These are phyloP conservation scores for Harpagifer antarcticus DNA, from an alignment of 2,797 vertebrate genomes.

Conservation along the genomic window DNA sequence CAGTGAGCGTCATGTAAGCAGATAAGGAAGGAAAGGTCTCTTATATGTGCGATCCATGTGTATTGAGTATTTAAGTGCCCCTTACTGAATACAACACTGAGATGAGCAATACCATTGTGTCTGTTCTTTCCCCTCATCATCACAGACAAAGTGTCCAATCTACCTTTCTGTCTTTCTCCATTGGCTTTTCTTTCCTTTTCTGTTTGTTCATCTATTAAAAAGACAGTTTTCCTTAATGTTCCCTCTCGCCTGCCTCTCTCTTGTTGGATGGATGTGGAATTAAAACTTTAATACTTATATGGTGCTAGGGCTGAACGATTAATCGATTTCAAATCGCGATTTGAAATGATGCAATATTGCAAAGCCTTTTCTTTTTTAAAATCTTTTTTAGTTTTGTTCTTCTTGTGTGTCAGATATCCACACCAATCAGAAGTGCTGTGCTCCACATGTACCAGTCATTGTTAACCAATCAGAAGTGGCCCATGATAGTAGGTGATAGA, in stretches of 20 bases:
- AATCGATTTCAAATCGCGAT: too few relatives aligned
- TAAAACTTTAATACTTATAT: slow-evolving; percentile 17
- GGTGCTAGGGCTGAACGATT: too few relatives aligned
- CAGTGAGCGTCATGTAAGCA: slow-evolving; percentile 50
- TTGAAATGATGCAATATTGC: too few relatives aligned
- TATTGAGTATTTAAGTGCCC: slow-evolving; percentile 76
- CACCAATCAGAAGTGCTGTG: too few relatives aligned
- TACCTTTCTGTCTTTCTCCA: slow-evolving; percentile 47
- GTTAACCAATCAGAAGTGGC: too few relatives aligned
- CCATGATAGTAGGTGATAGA: too few relatives aligned
- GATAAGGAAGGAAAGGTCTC: slow-evolving; percentile 58
- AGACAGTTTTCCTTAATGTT: slow-evolving; percentile 1
- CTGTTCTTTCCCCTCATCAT: slow-evolving; percentile 52
- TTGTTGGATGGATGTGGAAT: neutral
- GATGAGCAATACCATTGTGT: slow-evolving; percentile 47
- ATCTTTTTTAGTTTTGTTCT: too few relatives aligned
- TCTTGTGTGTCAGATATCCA: too few relatives aligned
- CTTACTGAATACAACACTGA: slow-evolving; percentile 62
- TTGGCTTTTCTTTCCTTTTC: slow-evolving; percentile 1
- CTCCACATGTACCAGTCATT: too few relatives aligned
- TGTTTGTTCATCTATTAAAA: slow-evolving; percentile 28
- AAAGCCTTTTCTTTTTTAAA: neutral
- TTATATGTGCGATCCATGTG: slow-evolving; percentile 68
- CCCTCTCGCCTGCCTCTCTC: neutral
- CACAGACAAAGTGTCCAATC: slow-evolving; percentile 41